Base-by-base conservation (phyloP, 2,888 invertebrate species). In the Zaprionus bogoriensis region DNA sequence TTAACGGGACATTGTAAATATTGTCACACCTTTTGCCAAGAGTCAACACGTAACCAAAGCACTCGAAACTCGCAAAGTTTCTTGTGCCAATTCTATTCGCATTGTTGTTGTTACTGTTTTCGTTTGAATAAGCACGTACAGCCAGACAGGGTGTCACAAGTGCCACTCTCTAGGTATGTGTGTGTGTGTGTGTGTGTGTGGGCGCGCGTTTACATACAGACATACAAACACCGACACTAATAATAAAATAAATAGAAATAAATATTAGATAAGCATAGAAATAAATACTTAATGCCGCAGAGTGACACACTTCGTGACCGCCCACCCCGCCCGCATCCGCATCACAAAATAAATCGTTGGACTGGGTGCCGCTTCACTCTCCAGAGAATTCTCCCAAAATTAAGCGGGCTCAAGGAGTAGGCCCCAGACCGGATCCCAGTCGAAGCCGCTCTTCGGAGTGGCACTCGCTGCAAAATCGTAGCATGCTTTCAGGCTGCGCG, bases 1-100 rank as follows among this genome's bases (percentile, higher is more conserved):
- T 81, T 77, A 82, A 69, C 58, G 65, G 61, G 47, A 45, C 60
- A 54, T 81, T 72, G 72, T 64, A 74, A 84, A 74, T 72, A 77
- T 81, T 80, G 67, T 74, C 65, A 62, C 75, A 77, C 81, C 68
- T 82, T 77, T 72, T 57, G 66, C 61, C 65, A 65, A 36, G 60
- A 65, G 75, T 74, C 68, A 79, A 77, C 70, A 71, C 30, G 55
- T 17, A 54, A 47, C 46, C 53, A 36, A 46, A 73, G 51, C 58
- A 60, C 63, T 76, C 48, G 54, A 76, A 67, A 65, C 62, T 72
- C 20, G 50, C 23, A 30, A 57, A 50, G 32, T 50, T 53, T 25
- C 51, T 20, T 10, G 5, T 45, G 4, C 17, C 38, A 10, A 12
- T 46, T 46, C n/a, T 22, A 41, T 22, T 22, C 22, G 22, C 22